Evolutionary conservation across 1,140 invertebrate genomes (phyloP).

Genomic region (Drosophila repletoides): DNA sequence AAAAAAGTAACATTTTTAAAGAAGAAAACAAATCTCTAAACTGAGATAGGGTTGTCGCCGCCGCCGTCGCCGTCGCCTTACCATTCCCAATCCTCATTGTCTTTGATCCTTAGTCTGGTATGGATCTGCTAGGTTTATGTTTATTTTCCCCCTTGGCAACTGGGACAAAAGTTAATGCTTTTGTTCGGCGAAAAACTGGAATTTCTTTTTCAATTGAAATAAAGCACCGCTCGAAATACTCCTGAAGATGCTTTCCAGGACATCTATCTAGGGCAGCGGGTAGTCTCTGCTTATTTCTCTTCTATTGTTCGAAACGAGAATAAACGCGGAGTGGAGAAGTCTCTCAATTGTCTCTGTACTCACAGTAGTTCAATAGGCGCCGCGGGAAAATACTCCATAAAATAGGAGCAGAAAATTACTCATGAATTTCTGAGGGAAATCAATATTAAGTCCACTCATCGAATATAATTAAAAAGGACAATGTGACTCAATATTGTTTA

Average conservation of each 20-base stretch:
- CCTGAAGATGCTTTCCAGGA: constrained; percentile 50
- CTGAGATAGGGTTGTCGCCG: constrained; percentile 52
- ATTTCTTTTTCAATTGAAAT: constrained; percentile 56
- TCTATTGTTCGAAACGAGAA: constrained; percentile 22
- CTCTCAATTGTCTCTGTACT: constrained; percentile 8
- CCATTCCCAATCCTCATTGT: constrained; percentile 32
- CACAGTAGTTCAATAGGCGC: neutral
- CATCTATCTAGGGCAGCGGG: constrained; percentile 58
- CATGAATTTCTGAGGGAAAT: neutral
- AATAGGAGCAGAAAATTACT: neutral
- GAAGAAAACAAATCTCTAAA: too few relatives aligned
- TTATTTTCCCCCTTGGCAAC: constrained; percentile 20
- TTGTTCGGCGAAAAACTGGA: constrained; percentile 69
- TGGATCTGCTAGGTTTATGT: neutral
- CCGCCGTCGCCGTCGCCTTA: too few relatives aligned
- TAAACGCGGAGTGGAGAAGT: too few relatives aligned
- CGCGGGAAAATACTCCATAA: neutral
- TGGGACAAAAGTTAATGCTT: constrained; percentile 68
- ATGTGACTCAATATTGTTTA: too few relatives aligned
- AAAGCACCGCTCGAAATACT: constrained; percentile 21
- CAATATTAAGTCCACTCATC: constrained; percentile 1
- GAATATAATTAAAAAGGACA: too few relatives aligned
- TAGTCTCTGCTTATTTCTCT: constrained; percentile 40
- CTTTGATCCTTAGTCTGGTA: constrained; percentile 40
- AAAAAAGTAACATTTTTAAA: constrained; percentile 55